These are phyloP conservation scores for Calypte anna DNA, from an alignment of 2,113 vertebrate genomes.

Conservation along the genomic window DNA sequence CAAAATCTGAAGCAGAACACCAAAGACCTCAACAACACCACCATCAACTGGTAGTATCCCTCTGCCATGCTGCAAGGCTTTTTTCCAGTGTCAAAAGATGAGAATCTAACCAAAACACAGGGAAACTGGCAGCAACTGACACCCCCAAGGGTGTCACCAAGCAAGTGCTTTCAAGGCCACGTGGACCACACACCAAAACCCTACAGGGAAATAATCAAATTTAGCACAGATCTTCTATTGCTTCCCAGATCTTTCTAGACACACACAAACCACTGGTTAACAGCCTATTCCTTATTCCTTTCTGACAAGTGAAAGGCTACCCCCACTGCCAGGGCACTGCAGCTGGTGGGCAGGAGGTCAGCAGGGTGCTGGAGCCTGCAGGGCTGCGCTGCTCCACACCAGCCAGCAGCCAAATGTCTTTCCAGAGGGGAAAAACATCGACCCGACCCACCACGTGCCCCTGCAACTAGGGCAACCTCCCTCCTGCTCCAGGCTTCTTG, in stretches of 20 bases:
- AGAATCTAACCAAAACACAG: not conserved
- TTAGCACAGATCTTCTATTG: not conserved
- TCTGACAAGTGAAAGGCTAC: slow-evolving; percentile 6
- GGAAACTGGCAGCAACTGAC: not conserved
- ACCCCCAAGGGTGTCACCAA: not conserved
- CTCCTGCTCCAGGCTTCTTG: fast-evolving
- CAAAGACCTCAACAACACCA: not conserved
- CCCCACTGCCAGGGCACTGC: not conserved
- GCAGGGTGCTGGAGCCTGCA: fast-evolving
- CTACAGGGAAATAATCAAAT: not conserved
- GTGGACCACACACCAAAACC: not conserved
- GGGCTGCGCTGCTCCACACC: fast-evolving
- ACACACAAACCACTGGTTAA: fast-evolving
- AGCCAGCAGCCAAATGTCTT: fast-evolving
- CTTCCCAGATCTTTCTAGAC: not conserved
- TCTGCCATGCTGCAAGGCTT: not conserved
- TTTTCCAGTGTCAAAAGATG: not conserved
- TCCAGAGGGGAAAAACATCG: fast-evolving
- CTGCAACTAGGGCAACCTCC: not conserved
- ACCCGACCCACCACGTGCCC: fast-evolving
- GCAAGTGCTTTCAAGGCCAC: fast-evolving
- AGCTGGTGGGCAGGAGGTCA: not conserved
- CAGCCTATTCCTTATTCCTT: not conserved
- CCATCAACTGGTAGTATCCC: not conserved
- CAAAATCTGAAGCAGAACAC: not conserved